Percentiles rank a stretch among this genome's conserved stretches.
These are phyloP conservation scores for Tanytarsus gracilentus DNA, from an alignment of 2,888 invertebrate species.

Conservation along the genomic window DNA sequence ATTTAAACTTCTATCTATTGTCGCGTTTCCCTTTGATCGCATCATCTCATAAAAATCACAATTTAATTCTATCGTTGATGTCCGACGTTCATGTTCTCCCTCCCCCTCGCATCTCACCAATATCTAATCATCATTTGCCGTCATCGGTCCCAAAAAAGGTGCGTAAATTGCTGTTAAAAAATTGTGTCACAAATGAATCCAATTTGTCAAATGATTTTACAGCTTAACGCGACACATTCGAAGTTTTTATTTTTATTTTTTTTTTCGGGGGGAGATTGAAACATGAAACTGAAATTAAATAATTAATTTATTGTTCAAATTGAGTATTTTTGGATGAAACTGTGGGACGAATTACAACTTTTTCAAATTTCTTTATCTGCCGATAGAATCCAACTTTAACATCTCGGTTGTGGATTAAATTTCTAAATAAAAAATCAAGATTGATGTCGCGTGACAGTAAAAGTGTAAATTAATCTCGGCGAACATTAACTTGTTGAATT, in stretches of 20 bases:
- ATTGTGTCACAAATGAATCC: constrained; percentile 1
- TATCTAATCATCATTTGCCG: no score
- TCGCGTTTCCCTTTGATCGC: no score
- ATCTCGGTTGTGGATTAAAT: constrained; percentile 6
- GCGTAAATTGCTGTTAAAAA: not conserved
- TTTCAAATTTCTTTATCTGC: not conserved
- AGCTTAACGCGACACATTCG: not conserved
- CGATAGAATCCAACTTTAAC: not conserved
- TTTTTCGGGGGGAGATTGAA: not conserved
- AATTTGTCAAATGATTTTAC: constrained; percentile 9
- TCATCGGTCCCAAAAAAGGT: not conserved
- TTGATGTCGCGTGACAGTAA: not conserved
- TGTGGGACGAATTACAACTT: not conserved
- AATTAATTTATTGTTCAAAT: constrained; percentile 9
- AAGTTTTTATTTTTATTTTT: no score
- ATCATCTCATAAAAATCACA: no score
- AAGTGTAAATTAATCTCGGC: constrained; percentile 4
- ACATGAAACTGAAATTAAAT: not conserved
- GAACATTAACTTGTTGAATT: constrained; percentile 10
- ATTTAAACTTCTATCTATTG: no score
- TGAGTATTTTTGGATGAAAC: not conserved
- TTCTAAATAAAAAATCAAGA: not conserved
- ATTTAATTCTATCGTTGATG: no score
- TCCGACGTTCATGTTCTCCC: no score
- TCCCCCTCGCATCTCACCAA: no score